Conservation (phyloP, 2,888 invertebrate genomes). For the Lissocephala sabroskyi region DNA sequence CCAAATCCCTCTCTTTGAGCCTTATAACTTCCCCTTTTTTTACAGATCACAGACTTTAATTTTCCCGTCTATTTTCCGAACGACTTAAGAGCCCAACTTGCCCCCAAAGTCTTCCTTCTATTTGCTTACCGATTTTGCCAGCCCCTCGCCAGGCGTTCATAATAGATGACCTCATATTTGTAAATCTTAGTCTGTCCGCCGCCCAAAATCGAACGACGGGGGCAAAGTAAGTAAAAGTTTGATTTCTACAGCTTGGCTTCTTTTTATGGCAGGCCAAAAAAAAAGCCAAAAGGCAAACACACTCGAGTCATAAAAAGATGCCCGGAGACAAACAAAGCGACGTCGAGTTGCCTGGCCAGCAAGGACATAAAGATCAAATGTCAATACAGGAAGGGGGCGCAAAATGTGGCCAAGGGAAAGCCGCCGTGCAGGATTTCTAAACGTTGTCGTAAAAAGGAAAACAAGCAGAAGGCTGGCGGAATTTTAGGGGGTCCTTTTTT, state of each 20-base stretch:
- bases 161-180: slow-evolving; percentile 71
- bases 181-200: slow-evolving; percentile 4
- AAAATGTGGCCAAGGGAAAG: slow-evolving; percentile 45
- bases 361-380: slow-evolving; percentile 70
- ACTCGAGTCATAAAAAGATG: slow-evolving; percentile 72
- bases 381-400: slow-evolving; percentile 50
- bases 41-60: too few relatives aligned
- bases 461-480: slow-evolving; percentile 46
- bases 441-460: slow-evolving; percentile 22
- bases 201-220: not conserved
- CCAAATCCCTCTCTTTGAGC: too few relatives aligned
- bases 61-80: too few relatives aligned
- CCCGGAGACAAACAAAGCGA: slow-evolving; percentile 68
- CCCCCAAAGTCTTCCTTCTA: too few relatives aligned
- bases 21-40: too few relatives aligned
- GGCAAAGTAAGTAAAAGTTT: slow-evolving; percentile 47
- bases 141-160: slow-evolving; percentile 47
- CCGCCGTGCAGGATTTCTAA: too few relatives aligned
- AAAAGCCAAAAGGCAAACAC: slow-evolving; percentile 73
- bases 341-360: slow-evolving; percentile 30
- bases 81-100: too few relatives aligned
- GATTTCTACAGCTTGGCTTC: slow-evolving; percentile 49
- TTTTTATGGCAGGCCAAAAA: slow-evolving; percentile 67
- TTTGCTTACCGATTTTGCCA: slow-evolving; percentile 59
- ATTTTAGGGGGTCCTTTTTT: slow-evolving; percentile 46